Conservation (phyloP, 2,113 vertebrate species). For the Anguilla japonica region DNA sequence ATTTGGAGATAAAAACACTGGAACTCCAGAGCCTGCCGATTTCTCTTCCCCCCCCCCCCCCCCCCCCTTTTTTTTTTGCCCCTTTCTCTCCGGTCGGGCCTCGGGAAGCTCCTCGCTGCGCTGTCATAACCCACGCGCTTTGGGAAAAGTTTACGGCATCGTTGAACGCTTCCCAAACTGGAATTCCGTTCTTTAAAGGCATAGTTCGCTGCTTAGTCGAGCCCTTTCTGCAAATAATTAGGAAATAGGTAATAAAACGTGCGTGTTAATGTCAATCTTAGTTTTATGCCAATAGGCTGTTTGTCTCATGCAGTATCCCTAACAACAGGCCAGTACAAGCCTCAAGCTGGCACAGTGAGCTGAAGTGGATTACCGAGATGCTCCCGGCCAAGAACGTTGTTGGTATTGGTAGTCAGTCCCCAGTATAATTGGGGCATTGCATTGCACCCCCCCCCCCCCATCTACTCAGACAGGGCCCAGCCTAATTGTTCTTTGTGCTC, state of each 20-base stretch:
- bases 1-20: conserved; percentile 58
- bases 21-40: conserved; percentile 31
- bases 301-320: not conserved
- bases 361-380: conserved; percentile 12
- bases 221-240: not conserved
- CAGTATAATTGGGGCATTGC: conserved; percentile 40
- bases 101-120: not conserved
- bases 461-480: conserved; percentile 43
- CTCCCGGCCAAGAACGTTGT: conserved; percentile 49
- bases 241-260: not conserved
- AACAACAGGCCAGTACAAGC: not conserved
- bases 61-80: not conserved
- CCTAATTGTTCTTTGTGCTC: conserved; percentile 50
- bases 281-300: not conserved
- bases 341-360: conserved; percentile 22
- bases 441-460: conserved; percentile 41
- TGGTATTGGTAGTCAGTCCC: conserved; percentile 50
- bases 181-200: not conserved
- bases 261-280: not conserved
- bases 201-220: not conserved
- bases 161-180: not conserved
- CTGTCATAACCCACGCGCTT: not conserved
- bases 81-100: not conserved
- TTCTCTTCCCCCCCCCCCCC: conserved; percentile 31
- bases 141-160: not conserved